phyloP scores from a whole-genome alignment of 1,140 invertebrate genomes.

The Saccostrea echinata region DNA sequence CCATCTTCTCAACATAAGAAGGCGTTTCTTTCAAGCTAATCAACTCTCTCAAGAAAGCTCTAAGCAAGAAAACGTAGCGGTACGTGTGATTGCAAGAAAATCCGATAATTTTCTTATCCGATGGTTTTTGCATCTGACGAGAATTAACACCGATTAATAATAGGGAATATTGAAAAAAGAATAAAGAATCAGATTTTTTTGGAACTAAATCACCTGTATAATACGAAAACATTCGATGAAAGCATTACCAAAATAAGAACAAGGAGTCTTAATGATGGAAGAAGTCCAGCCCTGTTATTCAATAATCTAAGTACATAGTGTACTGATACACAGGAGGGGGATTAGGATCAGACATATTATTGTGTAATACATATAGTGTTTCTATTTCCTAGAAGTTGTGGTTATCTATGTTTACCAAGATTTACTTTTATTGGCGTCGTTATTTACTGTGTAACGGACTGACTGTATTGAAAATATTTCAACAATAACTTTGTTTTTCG shows the following conservation, averaged over 20 bases:
- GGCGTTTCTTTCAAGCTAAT: slow-evolving; percentile 20
- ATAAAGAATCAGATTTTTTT: background rate
- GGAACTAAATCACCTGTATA: background rate
- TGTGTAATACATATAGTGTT: too few relatives aligned
- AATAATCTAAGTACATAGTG: background rate
- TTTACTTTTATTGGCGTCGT: too few relatives aligned
- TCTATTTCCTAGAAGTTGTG: too few relatives aligned
- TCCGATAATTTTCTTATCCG: too few relatives aligned
- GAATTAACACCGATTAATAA: background rate
- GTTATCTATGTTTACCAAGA: too few relatives aligned
- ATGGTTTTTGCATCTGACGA: background rate
- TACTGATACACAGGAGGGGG: too few relatives aligned
- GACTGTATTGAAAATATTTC: too few relatives aligned
- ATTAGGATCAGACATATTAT: too few relatives aligned
- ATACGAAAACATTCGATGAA: background rate
- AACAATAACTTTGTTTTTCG: too few relatives aligned
- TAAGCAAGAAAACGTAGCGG: background rate
- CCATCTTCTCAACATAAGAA: slow-evolving; percentile 1
- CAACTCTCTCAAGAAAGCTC: background rate
- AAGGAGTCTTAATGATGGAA: background rate
- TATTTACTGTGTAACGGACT: too few relatives aligned
- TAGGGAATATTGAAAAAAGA: background rate
- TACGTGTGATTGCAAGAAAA: too few relatives aligned
- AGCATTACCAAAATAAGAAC: background rate
- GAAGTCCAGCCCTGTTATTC: slow-evolving; percentile 13